A percentile compares a stretch with the other conserved stretches of the same genome.
Conservation (phyloP, 2,113 vertebrate species). For the Corynorhinus townsendii region DNA sequence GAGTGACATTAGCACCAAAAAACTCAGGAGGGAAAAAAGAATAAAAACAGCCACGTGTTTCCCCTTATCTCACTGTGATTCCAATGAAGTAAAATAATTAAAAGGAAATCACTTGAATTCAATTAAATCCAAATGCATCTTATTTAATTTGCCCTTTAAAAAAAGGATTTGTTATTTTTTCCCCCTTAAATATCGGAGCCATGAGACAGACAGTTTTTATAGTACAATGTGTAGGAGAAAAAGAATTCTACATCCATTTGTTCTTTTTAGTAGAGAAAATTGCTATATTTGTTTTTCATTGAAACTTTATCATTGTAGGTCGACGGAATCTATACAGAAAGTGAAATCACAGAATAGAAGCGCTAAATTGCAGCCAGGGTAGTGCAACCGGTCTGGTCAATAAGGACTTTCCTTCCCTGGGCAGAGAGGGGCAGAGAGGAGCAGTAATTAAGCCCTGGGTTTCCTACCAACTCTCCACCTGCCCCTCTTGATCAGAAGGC, state of each 20-base stretch:
- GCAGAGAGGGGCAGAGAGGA: background rate
- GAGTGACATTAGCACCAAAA: background rate
- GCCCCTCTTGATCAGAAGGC: background rate
- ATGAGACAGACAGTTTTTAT: background rate
- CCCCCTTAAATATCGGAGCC: background rate
- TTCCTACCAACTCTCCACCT: background rate
- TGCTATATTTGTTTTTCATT: background rate
- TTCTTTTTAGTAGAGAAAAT: background rate
- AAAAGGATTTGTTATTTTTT: background rate
- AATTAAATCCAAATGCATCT: background rate
- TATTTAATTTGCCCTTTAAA: background rate
- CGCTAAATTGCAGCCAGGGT: background rate
- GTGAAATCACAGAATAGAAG: background rate
- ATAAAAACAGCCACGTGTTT: background rate
- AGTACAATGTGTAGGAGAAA: background rate
- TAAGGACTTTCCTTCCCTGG: background rate
- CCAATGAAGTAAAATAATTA: background rate
- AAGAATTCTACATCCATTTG: background rate
- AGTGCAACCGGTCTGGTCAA: background rate
- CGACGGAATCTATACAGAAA: background rate
- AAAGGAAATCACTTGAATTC: background rate
- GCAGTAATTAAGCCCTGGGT: background rate
- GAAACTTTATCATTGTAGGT: background rate
- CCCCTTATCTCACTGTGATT: background rate
- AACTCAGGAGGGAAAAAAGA: fast-evolving